Base-by-base conservation (phyloP, 2,113 vertebrate species). In the Pelvicachromis taeniatus region DNA sequence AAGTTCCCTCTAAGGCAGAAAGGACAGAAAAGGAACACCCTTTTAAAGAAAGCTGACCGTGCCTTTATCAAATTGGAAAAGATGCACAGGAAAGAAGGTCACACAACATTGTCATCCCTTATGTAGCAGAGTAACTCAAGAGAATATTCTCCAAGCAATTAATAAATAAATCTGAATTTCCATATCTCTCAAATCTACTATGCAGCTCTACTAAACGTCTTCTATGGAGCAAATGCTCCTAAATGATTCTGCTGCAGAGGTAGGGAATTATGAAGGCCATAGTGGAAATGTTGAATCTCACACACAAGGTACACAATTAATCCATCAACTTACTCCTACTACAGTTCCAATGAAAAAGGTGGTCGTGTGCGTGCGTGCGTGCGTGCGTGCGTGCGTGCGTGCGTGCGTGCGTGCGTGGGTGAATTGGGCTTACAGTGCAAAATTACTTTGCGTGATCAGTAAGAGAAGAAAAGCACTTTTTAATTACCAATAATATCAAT, bases 221-320 rank as follows among this genome's bases (percentile, higher is more conserved):
- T n/a, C n/a, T n/a, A n/a, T 35, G 58, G 1, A 61, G 58, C 31
- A 61, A 92, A 90, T 86, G 48, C 75, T 85, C 59, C 92, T 93
- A 87, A 94, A 91, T 94, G 86, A 93, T 92, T 81, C 90, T 91
- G 83, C 26, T 19, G 50, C 75, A 85, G 85, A 63, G 61, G 65
- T 73, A 73, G 38, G 78, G 54, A 77, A 85, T 89, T 53, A 54
- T 86, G 80, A 92, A 92, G 88, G 82, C 40, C 78, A 42, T 3
- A 38, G 17, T 56, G 48, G 52, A 90, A 63, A 86, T 26, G 78
- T 78, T 87, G 63, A 59, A 68, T 85, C 70, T 48, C 7, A 50
- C 52, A 50, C 80, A 59, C 1, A 1, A 86, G 78, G 50, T 23
- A 35, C 81, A 78, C 16, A 85, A 68, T 90, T 89, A 86, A 35